phyloP scores from a whole-genome alignment of 2,113 vertebrate genomes.

The Perccottus glenii region DNA sequence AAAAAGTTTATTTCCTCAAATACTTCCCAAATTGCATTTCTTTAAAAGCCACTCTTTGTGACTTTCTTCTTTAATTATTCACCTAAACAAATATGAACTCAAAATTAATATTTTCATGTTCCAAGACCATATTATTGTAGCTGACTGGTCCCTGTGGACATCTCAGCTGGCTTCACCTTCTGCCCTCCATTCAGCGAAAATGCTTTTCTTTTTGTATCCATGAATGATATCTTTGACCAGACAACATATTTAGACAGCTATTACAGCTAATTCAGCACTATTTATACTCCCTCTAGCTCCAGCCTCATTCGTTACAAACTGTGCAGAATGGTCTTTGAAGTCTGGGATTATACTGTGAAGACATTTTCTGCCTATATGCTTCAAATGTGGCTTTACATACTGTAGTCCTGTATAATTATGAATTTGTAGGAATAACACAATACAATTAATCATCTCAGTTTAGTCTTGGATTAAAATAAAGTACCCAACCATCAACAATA shows the following conservation, averaged over 20 bases:
- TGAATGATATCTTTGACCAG: slow-evolving; percentile 18
- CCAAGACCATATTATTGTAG: neutral
- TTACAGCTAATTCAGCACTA: slow-evolving; percentile 25
- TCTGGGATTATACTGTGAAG: neutral
- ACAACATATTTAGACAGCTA: neutral
- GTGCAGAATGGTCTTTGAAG: neutral
- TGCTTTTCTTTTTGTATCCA: slow-evolving; percentile 1
- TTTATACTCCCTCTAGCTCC: slow-evolving; percentile 12
- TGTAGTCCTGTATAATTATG: neutral
- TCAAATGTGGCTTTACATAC: neutral
- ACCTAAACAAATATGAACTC: neutral
- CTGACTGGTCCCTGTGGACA: neutral
- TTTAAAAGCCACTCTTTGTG: neutral
- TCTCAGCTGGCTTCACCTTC: neutral
- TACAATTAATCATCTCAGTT: too few species aligned
- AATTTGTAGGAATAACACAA: too few species aligned
- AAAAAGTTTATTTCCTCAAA: slow-evolving; percentile 7
- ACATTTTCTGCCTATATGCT: neutral
- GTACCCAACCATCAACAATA: too few species aligned
- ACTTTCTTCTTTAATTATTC: neutral
- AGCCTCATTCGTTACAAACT: neutral
- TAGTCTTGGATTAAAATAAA: too few species aligned
- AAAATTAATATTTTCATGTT: neutral
- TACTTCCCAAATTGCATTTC: neutral
- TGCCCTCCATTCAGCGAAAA: too few species aligned